These are phyloP conservation scores for Cuculus canorus DNA, from an alignment of 2,797 vertebrate genomes.

Conservation along the genomic window DNA sequence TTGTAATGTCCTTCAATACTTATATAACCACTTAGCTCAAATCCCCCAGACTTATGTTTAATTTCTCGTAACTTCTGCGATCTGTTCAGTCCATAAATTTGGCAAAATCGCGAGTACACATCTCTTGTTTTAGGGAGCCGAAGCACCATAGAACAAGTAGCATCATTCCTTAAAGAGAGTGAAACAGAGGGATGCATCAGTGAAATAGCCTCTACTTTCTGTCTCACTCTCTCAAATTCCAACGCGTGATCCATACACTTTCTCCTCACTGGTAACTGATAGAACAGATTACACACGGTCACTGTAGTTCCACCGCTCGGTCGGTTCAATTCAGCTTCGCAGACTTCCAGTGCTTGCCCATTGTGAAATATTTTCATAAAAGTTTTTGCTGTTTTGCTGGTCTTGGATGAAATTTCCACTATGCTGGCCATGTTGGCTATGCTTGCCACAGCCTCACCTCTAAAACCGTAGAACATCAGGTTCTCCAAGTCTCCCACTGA, in stretches of 20 bases:
- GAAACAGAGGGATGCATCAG: conserved; percentile 92
- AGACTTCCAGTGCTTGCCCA: conserved; percentile 80
- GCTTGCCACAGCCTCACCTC: conserved; percentile 94
- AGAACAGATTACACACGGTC: conserved; percentile 88
- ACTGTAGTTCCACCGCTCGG: conserved; percentile 91
- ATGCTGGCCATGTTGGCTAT: conserved; percentile 83
- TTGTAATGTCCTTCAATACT: conserved; percentile 93
- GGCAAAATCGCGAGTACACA: conserved; percentile 88
- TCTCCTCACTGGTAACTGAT: conserved; percentile 92
- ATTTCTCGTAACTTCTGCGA: conserved; percentile 90
- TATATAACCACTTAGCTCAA: conserved; percentile 87
- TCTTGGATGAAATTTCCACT: conserved; percentile 90
- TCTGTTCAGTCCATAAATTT: conserved; percentile 86
- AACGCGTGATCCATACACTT: conserved; percentile 85
- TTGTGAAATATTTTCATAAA: conserved; percentile 88
- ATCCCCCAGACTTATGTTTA: conserved; percentile 77
- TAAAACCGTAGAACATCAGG: conserved; percentile 87
- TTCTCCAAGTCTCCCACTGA: conserved; percentile 86
- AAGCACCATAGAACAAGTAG: conserved; percentile 87
- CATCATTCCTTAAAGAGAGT: conserved; percentile 90
- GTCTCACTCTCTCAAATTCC: conserved; percentile 90
- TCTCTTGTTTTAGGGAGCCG: conserved; percentile 90
- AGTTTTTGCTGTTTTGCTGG: conserved; percentile 81
- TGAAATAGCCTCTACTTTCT: conserved; percentile 88
- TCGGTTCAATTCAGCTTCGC: conserved; percentile 82